Evolutionary conservation across 2,113 vertebrate genomes (phyloP).

Genomic region (Bettongia penicillata): DNA sequence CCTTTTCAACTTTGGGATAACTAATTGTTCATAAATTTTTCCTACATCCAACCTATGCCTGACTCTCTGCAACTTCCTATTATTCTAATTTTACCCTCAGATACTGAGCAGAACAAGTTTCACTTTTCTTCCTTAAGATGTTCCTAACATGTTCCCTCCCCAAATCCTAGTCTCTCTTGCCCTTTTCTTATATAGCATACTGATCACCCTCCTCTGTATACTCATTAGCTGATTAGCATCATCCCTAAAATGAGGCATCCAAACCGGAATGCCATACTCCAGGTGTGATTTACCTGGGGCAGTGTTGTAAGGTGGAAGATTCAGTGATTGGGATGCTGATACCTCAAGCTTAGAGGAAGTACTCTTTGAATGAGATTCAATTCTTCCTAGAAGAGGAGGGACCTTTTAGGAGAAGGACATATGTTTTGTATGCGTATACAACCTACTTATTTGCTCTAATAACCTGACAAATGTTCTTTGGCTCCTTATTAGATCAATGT

Average conservation of each 20-base stretch:
- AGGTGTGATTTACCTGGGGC: not conserved
- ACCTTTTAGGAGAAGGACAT: not conserved
- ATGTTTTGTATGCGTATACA: not conserved
- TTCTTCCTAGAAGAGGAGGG: not conserved
- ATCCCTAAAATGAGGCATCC: not conserved
- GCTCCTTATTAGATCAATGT: conserved; percentile 88
- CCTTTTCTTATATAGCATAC: not conserved
- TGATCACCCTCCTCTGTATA: not conserved
- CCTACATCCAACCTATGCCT: not conserved
- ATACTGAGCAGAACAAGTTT: not conserved
- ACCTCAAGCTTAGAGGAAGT: not conserved
- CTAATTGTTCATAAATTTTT: not conserved
- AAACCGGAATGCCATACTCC: not conserved
- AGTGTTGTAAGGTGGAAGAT: not conserved
- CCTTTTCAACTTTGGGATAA: not conserved
- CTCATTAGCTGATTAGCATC: not conserved
- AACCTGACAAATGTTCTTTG: not conserved
- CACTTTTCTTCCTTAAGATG: not conserved
- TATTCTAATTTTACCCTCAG: not conserved
- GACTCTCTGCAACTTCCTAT: not conserved
- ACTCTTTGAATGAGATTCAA: not conserved
- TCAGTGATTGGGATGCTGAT: not conserved
- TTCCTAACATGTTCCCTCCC: not conserved
- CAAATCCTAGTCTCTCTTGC: not conserved
- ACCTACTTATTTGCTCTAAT: not conserved